Evolutionary conservation across 2,113 vertebrate species (phyloP), one percentile per base, ranked within the genome.

Genomic region (Gymnogyps californianus): DNA sequence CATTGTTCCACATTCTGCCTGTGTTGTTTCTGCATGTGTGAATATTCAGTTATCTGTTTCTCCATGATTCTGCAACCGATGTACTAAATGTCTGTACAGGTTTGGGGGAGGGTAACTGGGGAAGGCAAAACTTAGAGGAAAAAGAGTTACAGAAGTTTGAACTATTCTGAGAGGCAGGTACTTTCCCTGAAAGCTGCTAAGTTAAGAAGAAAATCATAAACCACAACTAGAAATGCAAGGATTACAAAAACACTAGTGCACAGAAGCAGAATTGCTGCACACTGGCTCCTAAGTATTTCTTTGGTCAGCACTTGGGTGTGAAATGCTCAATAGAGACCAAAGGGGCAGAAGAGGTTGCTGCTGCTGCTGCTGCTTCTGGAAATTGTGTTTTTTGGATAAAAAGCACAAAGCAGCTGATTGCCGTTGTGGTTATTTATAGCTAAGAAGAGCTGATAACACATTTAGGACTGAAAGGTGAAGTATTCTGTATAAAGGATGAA

Each of bases 1-100:
- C 92, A 88, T 95, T 95, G 90, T 97, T 97, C 93, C 95, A 90
- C 94, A 83, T 93, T 95, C 95, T 95, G 94, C 95, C 94, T 59
- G 87, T 32, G 74, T 93, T 96, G 78, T 95, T 96, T 95, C 95
- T 96, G 97, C 97, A 87, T 95, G 78, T 96, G 89, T 94, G 96
- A 93, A 83, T 93, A 95, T 96, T 96, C 96, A 91, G 86, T 96
- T 96, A 97, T 75, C 94, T 94, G 13, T 42, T 90, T 95, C 91
- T 93, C 85, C 91, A 34, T 1, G 66, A 97, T 80, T 85, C 94
- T 87, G 94, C 91, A 85, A 77, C 62, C 80, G 66, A 94, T 87
- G 93, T 91, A 91, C 75, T 87, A 20, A 85, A 51, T 85, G 94
- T 88, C 78, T 96, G 81, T 65, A 62, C 89, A 75, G 96, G 67